These are phyloP conservation scores for Cybosia mesomella DNA, from an alignment of 2,888 invertebrate genomes.

Conservation along the genomic window DNA sequence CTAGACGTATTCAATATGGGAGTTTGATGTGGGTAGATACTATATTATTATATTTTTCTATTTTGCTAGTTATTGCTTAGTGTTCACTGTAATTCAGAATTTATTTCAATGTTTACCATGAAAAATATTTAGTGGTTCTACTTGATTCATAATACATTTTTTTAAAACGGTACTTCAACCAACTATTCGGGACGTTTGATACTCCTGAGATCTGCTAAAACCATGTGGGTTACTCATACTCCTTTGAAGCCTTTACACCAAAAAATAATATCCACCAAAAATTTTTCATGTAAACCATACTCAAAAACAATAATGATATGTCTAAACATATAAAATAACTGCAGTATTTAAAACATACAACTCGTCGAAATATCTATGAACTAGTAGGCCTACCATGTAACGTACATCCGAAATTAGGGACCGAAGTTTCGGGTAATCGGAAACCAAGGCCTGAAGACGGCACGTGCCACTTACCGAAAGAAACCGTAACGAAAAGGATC, in stretches of 20 bases:
- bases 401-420: neutral
- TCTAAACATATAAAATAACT: neutral
- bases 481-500: no score
- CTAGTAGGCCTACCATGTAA: neutral
- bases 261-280: neutral
- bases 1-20: slow-evolving; percentile 34
- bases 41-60: neutral
- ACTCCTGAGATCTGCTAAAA: no score
- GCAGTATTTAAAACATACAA: neutral
- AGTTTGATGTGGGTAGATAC: slow-evolving; percentile 18
- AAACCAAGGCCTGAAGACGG: no score
- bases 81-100: neutral
- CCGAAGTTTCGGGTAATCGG: neutral
- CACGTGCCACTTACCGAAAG: no score
- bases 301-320: neutral
- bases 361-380: neutral
- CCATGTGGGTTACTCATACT: no score
- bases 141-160: neutral
- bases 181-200: neutral
- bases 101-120: neutral
- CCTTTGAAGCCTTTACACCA: neutral
- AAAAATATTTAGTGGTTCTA: neutral
- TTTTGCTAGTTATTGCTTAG: neutral
- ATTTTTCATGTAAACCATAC: neutral
- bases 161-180: neutral